Evolutionary conservation across 1,140 invertebrate species (phyloP).

Genomic region (Meteorus sp.): DNA sequence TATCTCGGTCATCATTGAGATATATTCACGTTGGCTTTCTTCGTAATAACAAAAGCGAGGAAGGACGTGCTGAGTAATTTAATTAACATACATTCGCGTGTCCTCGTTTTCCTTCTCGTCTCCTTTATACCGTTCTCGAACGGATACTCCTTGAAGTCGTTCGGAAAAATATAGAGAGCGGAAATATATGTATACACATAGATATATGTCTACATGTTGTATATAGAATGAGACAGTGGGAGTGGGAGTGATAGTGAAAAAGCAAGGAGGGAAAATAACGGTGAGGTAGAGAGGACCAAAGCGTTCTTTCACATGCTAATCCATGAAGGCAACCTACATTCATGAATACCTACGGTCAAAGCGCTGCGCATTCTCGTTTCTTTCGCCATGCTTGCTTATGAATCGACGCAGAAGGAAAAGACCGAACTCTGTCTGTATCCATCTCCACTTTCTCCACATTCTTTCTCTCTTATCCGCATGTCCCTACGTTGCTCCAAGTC

Average conservation of each 20-base stretch:
- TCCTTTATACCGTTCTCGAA: background rate
- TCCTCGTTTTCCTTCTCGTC: background rate
- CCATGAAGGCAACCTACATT: slow-evolving; percentile 44
- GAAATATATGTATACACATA: background rate
- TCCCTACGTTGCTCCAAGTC: too few species aligned
- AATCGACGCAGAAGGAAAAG: background rate
- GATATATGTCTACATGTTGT: background rate
- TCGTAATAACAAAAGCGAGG: background rate
- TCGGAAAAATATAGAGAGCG: slow-evolving; percentile 8
- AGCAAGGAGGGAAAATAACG: background rate
- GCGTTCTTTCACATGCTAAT: slow-evolving; percentile 57
- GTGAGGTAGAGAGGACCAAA: slow-evolving; percentile 26
- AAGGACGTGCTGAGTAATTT: background rate
- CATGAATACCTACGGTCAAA: slow-evolving; percentile 55
- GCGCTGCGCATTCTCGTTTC: slow-evolving; percentile 33
- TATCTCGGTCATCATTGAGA: slow-evolving; percentile 5
- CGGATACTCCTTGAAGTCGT: slow-evolving; percentile 14
- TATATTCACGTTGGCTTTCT: background rate
- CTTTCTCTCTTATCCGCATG: background rate
- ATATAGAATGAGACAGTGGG: too few species aligned
- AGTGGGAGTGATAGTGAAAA: too few species aligned
- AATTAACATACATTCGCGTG: slow-evolving; percentile 13
- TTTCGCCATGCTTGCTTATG: slow-evolving; percentile 28
- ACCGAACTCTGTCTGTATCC: slow-evolving; percentile 17
- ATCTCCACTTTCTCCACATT: slow-evolving; percentile 3